These are phyloP conservation scores for Thecophora atra DNA, from an alignment of 2,888 invertebrate species.

Conservation along the genomic window DNA sequence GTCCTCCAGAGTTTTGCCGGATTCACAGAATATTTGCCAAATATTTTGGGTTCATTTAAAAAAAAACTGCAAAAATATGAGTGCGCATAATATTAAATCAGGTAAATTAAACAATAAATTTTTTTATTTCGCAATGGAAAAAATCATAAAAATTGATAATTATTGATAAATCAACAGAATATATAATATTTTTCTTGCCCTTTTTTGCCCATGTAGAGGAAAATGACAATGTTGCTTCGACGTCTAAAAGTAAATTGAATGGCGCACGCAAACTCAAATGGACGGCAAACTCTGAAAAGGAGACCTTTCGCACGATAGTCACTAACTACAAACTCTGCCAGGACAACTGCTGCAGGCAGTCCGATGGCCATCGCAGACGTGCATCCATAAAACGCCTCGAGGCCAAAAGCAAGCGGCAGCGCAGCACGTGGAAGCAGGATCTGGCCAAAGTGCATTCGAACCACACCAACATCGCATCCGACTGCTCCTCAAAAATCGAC, in stretches of 20 bases:
- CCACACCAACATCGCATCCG: background rate
- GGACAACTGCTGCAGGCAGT: slow-evolving; percentile 4
- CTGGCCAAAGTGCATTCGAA: background rate
- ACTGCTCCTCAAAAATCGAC: background rate
- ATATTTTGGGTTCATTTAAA: slow-evolving; percentile 8
- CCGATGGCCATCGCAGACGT: background rate
- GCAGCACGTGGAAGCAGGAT: slow-evolving; percentile 4
- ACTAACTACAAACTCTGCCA: slow-evolving; percentile 34
- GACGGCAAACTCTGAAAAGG: slow-evolving; percentile 33
- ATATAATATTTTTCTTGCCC: too few species aligned
- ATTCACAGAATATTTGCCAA: slow-evolving; percentile 20
- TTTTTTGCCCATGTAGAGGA: background rate
- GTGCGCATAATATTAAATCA: slow-evolving; percentile 16
- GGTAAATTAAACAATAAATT: slow-evolving; percentile 31
- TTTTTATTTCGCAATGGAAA: background rate
- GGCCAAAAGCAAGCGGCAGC: background rate
- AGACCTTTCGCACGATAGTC: slow-evolving; percentile 41
- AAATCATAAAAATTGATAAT: background rate
- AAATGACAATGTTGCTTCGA: slow-evolving; percentile 4
- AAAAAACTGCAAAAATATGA: slow-evolving; percentile 28
- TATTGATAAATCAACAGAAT: too few species aligned
- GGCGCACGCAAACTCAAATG: slow-evolving; percentile 34
- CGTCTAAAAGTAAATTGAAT: background rate
- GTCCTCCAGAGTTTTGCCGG: background rate
- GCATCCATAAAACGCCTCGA: background rate